Base-by-base conservation (phyloP, 2,888 invertebrate species). In the Ypsolopha sequella region DNA sequence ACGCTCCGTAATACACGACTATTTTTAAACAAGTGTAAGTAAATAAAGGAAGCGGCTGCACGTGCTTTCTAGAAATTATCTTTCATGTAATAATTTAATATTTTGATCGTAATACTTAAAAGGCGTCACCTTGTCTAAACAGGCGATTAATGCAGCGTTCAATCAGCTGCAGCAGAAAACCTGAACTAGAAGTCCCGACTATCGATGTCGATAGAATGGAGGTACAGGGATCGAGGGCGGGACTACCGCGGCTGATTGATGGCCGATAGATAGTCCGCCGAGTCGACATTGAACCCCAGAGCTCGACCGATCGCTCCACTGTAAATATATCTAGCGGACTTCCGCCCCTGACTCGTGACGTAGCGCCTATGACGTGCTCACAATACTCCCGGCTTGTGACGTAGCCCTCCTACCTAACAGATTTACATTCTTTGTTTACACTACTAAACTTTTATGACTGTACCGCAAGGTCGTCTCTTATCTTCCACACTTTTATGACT, bases 261-360 rank as follows among this genome's bases (percentile, higher is more conserved):
- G 81, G 76, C 60, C 85, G 74, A 85, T 84, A 81, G 85, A 82
- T 80, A 72, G 71, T 53, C 53, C 51, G 51, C 49, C 36, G 60
- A 24, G 65, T 68, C 80, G 84, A 84, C 85, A 86, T 85, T 85
- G 85, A 85, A 84, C 84, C 76, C 84, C 69, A 65, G 61, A 59
- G 61, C 58, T 68, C 68, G 64, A 65, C 41, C 48, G 38, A 63
- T 68, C 64, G 45, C 41, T 51, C 24, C 24, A 65, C 72, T 67
- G 66, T 75, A 76, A 76, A 78, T 75, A 80, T 74, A 81, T 80
- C 78, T 78, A 77, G 67, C 68, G 39, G 74, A 80, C 82, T 79
- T 84, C 85, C 82, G 80, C 62, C 68, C 65, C 80, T 41, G 50
- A 50, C 50, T 41, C 43, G 11, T 24, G 41, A n/a, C 46, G 36